Conservation (phyloP, 1,140 invertebrate species). For the Cyphomyrmex costatus region DNA sequence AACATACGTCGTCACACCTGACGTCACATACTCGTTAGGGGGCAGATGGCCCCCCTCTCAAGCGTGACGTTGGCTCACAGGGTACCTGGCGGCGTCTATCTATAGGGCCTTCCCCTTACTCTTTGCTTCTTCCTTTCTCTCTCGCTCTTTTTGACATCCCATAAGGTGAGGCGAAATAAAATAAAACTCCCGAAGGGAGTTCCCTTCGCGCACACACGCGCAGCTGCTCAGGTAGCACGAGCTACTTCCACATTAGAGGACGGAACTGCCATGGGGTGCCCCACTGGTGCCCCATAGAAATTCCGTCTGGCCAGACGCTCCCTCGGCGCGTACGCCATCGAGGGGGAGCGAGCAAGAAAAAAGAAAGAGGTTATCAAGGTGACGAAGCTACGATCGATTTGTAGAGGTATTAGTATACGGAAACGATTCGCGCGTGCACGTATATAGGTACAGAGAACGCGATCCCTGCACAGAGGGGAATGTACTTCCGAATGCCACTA, state of each 20-base stretch:
- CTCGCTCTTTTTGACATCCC: slow-evolving; percentile 69
- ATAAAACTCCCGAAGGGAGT: slow-evolving; percentile 82
- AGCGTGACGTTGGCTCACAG: slow-evolving; percentile 84
- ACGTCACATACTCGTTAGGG: slow-evolving; percentile 86
- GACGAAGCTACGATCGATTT: slow-evolving; percentile 74
- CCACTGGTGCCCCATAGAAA: slow-evolving; percentile 79
- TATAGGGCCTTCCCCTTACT: slow-evolving; percentile 57
- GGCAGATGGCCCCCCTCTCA: slow-evolving; percentile 86
- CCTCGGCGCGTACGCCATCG: slow-evolving; percentile 60
- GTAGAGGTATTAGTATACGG: slow-evolving; percentile 65
- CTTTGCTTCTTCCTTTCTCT: slow-evolving; percentile 40
- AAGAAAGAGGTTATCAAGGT: slow-evolving; percentile 76
- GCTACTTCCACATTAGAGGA: slow-evolving; percentile 84
- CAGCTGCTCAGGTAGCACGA: slow-evolving; percentile 86
- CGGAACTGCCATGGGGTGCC: slow-evolving; percentile 73
- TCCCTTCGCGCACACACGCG: slow-evolving; percentile 78
- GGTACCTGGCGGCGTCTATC: slow-evolving; percentile 83
- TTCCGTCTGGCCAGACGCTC: slow-evolving; percentile 80
- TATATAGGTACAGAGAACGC: not conserved
- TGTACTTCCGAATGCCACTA: slow-evolving; percentile 49
- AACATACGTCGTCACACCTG: slow-evolving; percentile 85
- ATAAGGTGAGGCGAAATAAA: slow-evolving; percentile 85
- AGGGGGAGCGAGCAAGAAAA: slow-evolving; percentile 49
- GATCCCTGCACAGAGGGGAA: slow-evolving; percentile 45
- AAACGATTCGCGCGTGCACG: slow-evolving; percentile 32